These are phyloP conservation scores for Porites lutea DNA, from an alignment of 64 coral and sea anemone genomes.

Conservation along the genomic window DNA sequence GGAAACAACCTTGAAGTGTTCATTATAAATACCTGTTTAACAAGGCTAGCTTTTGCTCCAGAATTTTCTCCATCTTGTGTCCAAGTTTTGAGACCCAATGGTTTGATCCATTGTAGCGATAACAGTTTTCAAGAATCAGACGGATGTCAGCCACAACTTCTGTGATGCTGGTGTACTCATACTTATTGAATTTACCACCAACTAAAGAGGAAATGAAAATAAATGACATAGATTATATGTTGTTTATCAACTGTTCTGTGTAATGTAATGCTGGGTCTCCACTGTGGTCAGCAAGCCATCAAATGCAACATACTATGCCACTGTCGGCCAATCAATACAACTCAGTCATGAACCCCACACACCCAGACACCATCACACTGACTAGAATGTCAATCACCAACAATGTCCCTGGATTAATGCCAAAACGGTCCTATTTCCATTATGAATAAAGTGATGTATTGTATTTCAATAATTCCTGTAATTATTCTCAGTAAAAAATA, in stretches of 20 bases:
- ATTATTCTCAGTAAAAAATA: too few species aligned
- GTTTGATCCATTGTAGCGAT: constrained; percentile 91
- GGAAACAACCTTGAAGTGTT: too few species aligned
- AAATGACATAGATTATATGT: background rate
- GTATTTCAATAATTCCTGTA: too few species aligned
- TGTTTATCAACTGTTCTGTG: too few species aligned
- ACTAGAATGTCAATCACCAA: too few species aligned
- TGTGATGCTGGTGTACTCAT: constrained; percentile 89
- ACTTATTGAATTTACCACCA: constrained; percentile 93
- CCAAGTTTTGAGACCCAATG: constrained; percentile 99
- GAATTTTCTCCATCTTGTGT: constrained; percentile 92
- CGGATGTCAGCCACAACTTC: constrained; percentile 93
- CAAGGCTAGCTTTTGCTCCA: constrained; percentile 96
- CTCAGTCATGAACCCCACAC: too few species aligned
- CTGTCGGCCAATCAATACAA: too few species aligned
- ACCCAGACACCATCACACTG: too few species aligned
- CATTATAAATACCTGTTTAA: constrained; percentile 78
- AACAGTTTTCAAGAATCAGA: constrained; percentile 96
- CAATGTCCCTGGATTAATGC: too few species aligned
- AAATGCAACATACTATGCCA: background rate
- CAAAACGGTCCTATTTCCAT: too few species aligned
- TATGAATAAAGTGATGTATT: too few species aligned
- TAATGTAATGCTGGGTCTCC: too few species aligned
- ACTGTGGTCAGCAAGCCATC: background rate
- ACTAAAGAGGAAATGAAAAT: constrained; percentile 65